Base-by-base conservation (phyloP, 2,888 invertebrate genomes). In the Macrophya alboannulata region DNA sequence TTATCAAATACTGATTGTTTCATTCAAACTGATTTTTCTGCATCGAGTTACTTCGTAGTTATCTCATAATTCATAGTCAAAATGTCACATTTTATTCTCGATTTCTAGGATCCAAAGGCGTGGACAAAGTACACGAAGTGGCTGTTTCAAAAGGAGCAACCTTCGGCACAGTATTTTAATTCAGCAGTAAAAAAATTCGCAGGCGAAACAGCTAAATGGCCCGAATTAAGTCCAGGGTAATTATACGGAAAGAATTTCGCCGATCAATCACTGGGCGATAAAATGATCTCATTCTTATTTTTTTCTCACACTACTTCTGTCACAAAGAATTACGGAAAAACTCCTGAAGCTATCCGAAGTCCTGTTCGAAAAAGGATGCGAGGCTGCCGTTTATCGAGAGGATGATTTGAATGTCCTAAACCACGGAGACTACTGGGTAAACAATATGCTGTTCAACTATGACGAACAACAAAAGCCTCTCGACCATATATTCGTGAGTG, bases 371-470 rank as follows among this genome's bases (percentile, higher is more conserved):
- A 88, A 85, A 45, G 89, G 88, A 6, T 2, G 65, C 1, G 74
- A 87, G 0, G 74, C 48, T 9, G 0, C 25, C 0, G 37, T 25
- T 0, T 37, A 21, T 0, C 65, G 62, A 0, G 88, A 90, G 0
- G 86, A 89, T 15, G 90, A 92, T 17, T 92, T 93, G 85, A 90
- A 90, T 62, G 93, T 92, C 0, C 89, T 93, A 51, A 93, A 90
- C 88, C 93, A 93, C 55, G 93, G 93, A 1, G 93, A 93, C 71
- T 89, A 87, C 48, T 93, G 93, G 93, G 90, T 92, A 12, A 93
- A 93, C 86, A 93, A 93, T 72, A 93, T 93, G 92, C 79, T 93
- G 12, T 93, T 93, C 88, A 89, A 89, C 17, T 93, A 93, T 86
- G 88, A 92, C 85, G 85, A 89, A 6, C 72, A 51, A 37, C 87